Base-by-base conservation (phyloP, 2,888 invertebrate species). In the Eupithecia insigniata region DNA sequence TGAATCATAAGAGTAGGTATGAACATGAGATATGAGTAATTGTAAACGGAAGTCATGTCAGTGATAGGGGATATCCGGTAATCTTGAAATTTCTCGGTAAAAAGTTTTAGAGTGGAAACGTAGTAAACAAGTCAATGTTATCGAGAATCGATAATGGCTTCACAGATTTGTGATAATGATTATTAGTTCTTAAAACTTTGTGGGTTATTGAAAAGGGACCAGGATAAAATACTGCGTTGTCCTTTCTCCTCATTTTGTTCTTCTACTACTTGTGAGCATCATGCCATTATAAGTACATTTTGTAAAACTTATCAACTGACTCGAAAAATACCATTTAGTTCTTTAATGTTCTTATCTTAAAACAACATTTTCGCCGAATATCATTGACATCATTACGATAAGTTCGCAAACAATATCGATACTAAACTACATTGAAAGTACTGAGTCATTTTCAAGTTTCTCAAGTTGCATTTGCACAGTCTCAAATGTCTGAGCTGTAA, bases 41-140 rank as follows among this genome's bases (percentile, higher is more conserved):
- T 67, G 65, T 62, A 62, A 72, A 61, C 67, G 72, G 75, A 75
- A 68, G 70, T 55, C 72, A 34, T 69, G 67, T 67, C 70, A 72
- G 43, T 62, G 61, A 46, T 66, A 58, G 34, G 30, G 66, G 26
- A 75, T 72, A 75, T 69, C 72, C 72, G 70, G 70, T 72, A 60
- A 68, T 66, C 70, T 65, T 51, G 62, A 18, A n/a, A 22, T 67
- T 61, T 72, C 68, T 60, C 51, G 61, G 67, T 70, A 71, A 68
- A 51, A 66, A 36, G 39, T 39, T 71, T 70, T 62, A 62, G 43
- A 69, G 28, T 55, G 51, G 36, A 66, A 66, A 74, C 30, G 64
- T 26, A 66, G 64, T 26, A 66, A 62, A 66, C 51, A 69, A 60
- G 28, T 34, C 65, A 51, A 36, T 28, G 28, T 69, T 26, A 66